Percentiles rank a stretch among this genome's conserved stretches.
Conservation (phyloP, 2,888 invertebrate genomes). For the Cheilosia variabilis region DNA sequence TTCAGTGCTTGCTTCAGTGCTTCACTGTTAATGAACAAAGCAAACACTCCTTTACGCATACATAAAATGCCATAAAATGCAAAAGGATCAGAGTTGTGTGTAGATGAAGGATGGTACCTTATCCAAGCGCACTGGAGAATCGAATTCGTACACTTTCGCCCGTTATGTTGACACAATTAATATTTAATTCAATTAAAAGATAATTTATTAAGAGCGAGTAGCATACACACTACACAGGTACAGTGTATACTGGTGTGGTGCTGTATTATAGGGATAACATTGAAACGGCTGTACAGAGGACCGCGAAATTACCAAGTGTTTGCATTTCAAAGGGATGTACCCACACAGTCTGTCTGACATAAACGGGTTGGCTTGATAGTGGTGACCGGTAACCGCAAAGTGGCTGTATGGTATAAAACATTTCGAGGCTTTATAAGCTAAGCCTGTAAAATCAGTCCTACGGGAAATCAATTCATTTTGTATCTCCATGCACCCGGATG, state of each 20-base stretch:
- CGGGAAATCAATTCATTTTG: too few species aligned
- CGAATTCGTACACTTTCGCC: conserved; percentile 69
- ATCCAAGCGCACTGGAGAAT: conserved; percentile 35
- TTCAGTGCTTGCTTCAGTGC: conserved; percentile 47
- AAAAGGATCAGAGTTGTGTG: conserved; percentile 37
- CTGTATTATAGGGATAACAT: conserved; percentile 11
- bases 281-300: conserved; percentile 38
- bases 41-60: conserved; percentile 53
- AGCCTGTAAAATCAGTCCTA: too few species aligned
- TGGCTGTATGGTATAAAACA: too few species aligned
- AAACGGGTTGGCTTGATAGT: background rate
- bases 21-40: conserved; percentile 66
- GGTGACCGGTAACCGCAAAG: too few species aligned
- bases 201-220: conserved; percentile 66
- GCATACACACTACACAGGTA: background rate
- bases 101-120: conserved; percentile 46
- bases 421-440: too few species aligned
- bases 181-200: conserved; percentile 74
- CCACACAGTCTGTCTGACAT: conserved; percentile 29
- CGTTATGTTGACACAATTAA: conserved; percentile 71
- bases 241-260: background rate
- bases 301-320: conserved; percentile 59
- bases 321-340: conserved; percentile 50
- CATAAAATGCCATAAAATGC: conserved; percentile 24
- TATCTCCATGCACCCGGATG: too few species aligned